These are phyloP conservation scores for Lacerta bilineata DNA, from an alignment of 2,797 vertebrate species.

Conservation along the genomic window DNA sequence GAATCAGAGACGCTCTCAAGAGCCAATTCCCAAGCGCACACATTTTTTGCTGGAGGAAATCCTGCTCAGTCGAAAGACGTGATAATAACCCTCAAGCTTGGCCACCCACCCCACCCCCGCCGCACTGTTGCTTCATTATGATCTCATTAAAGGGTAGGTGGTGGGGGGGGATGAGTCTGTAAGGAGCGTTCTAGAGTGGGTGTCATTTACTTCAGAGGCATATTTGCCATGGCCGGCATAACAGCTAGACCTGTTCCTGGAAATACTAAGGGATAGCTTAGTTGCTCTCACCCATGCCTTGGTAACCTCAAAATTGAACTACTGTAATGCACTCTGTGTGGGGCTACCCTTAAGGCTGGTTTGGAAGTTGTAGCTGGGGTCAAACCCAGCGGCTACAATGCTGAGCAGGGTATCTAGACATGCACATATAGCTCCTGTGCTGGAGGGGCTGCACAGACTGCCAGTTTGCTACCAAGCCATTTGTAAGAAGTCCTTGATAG, in stretches of 20 bases:
- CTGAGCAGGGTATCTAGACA: too few species aligned
- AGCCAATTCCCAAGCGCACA: background rate
- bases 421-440: too few species aligned
- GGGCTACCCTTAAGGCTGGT: too few species aligned
- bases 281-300: too few species aligned
- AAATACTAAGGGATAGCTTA: too few species aligned
- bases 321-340: too few species aligned
- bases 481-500: too few species aligned
- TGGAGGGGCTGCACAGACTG: too few species aligned
- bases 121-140: background rate
- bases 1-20: background rate
- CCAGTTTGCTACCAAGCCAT: background rate
- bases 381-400: too few species aligned
- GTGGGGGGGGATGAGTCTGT: background rate
- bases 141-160: background rate
- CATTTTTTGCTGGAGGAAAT: background rate
- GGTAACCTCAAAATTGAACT: too few species aligned
- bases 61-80: background rate
- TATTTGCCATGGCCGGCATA: background rate
- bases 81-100: accelerated
- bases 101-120: background rate
- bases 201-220: background rate
- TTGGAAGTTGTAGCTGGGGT: too few species aligned
- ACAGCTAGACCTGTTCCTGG: background rate
- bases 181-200: background rate